Evolutionary conservation across 1,140 invertebrate species (phyloP).

Genomic region (Dreissena rostriformis): DNA sequence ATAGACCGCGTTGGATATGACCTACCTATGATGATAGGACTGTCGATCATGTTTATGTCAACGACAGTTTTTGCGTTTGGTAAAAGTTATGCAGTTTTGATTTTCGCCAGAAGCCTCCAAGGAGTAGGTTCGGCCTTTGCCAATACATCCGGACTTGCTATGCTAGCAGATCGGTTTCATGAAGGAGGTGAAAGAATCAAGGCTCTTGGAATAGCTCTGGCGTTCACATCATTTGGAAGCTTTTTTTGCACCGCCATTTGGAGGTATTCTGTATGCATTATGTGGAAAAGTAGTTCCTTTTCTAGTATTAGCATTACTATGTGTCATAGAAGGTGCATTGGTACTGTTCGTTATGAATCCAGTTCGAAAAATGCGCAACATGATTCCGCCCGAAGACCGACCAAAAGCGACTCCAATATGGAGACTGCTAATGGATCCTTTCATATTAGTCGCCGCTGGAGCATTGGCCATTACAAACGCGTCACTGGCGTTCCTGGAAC

Average conservation of each 20-base stretch:
- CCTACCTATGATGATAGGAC: conserved; percentile 99
- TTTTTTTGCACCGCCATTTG: conserved; percentile 99
- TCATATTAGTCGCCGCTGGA: conserved; percentile 97
- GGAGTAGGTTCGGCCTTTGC: conserved; percentile 99
- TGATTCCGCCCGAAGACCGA: conserved; percentile 68
- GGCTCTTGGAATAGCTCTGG: conserved; percentile 98
- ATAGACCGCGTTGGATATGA: conserved; percentile 99
- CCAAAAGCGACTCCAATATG: conserved; percentile 91
- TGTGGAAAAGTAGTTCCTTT: conserved; percentile 99
- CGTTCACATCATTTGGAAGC: conserved; percentile 99
- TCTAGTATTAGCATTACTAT: conserved; percentile 96
- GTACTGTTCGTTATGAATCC: conserved; percentile 95
- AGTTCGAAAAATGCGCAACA: conserved; percentile 71
- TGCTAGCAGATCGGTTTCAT: conserved; percentile 99
- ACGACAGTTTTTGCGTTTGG: conserved; percentile 99
- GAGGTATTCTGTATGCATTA: conserved; percentile 97
- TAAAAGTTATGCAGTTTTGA: conserved; percentile 95
- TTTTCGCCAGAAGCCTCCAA: conserved; percentile 98
- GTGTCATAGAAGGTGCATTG: conserved; percentile 96
- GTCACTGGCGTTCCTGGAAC: conserved; percentile 98
- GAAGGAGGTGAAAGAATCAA: conserved; percentile 97
- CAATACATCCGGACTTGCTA: conserved; percentile 98
- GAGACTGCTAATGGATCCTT: conserved; percentile 97
- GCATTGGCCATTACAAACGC: conserved; percentile 99
- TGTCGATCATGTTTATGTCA: conserved; percentile 98